Evolutionary conservation across 2,113 vertebrate genomes (phyloP), one percentile per base, ranked within the genome.

Genomic region (Raja brachyura): DNA sequence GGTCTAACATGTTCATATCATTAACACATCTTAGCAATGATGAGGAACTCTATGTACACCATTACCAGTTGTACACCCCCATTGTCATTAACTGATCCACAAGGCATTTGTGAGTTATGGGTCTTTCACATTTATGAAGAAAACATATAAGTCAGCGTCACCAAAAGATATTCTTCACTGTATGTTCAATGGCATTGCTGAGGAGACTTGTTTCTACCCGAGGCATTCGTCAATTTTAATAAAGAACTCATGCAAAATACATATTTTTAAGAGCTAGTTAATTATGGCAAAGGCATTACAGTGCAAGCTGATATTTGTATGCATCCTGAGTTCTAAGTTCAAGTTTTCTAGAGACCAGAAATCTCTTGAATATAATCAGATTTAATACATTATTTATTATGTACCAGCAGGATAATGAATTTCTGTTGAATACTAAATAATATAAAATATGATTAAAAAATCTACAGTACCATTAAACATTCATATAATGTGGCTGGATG

Each of bases 221-320:
- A 86, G 83, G 25, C 56, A 61, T 86, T 86, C 56, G n/a, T 86
- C 83, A 86, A 61, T 59, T 86, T 86, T 86, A 86, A 86, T 86
- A 86, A 86, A 86, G 83, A 28, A 86, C 22, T 86, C 28, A 90
- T 70, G 66, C 66, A 90, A 90, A 90, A 73, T 90, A 70, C 66
- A 90, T 70, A 70, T 70, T 90, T 48, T 68, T 90, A 48, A 90
- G 33, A 73, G 63, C 31, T 10, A 90, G 31, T 70, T 70, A 61
- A 90, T 90, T 90, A 48, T 5, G 18, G 70, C 33, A 86, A 28
- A 85, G 83, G 25, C 25, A 81, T 54, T 22, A 56, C 77, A 25
- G 48, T 10, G 18, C 78, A 86, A n/a, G 8, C 56, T 61, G 56
- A 13, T 61, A 48, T 90, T 48, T 48, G 33, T 68, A 70, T 90